Evolutionary conservation across 2,888 invertebrate genomes (phyloP).

Genomic region (Amorpha juglandis): DNA sequence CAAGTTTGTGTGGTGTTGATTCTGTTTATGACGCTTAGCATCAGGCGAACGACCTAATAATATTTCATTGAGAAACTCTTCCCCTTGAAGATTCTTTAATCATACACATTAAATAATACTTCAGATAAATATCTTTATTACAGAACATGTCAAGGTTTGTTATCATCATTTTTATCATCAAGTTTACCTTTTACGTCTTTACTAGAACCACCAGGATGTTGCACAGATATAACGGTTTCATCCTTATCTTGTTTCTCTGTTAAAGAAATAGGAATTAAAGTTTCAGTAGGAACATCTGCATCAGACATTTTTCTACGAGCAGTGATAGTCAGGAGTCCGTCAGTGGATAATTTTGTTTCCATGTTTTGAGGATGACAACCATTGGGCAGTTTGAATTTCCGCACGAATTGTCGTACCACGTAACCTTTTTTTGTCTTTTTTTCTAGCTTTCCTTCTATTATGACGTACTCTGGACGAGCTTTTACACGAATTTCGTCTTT

Average conservation of each 20-base stretch:
- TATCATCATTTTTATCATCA: conserved; percentile 28
- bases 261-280: conserved; percentile 48
- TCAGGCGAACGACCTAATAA: too few relatives aligned
- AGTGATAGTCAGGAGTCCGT: conserved; percentile 64
- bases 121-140: background rate
- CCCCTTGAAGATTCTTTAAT: too few relatives aligned
- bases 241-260: conserved; percentile 29
- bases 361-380: conserved; percentile 61
- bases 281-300: conserved; percentile 52
- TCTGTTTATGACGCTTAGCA: too few relatives aligned
- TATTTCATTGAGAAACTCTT: too few relatives aligned
- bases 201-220: conserved; percentile 24
- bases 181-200: conserved; percentile 2
- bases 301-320: conserved; percentile 55
- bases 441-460: conserved; percentile 75
- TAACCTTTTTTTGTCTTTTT: conserved; percentile 57
- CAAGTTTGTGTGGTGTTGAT: too few relatives aligned
- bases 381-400: conserved; percentile 67
- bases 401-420: conserved; percentile 59
- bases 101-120: background rate
- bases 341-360: conserved; percentile 53
- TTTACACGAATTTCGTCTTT: conserved; percentile 70
- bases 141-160: conserved; percentile 9
- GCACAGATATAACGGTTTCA: background rate
- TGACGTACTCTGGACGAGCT: conserved; percentile 62